Evolutionary conservation across 2,797 vertebrate species (phyloP), one percentile per base, ranked within the genome.

Genomic region (Sebastolobus altivelis): DNA sequence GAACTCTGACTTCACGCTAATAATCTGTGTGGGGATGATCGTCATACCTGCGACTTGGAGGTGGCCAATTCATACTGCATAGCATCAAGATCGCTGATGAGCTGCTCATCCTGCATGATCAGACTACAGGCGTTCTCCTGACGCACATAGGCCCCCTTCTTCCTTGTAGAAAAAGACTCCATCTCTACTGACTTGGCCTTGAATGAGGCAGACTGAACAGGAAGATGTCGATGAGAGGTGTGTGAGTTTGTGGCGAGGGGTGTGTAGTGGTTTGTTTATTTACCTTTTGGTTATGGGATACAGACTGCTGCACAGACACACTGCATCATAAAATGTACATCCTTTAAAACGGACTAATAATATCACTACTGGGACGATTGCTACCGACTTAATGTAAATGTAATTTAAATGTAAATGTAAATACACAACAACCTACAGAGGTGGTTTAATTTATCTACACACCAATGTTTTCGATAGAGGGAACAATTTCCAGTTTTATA

Each of bases 71-170:
- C 95, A 83, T 93, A 91, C 71, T 94, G 95, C 72, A 95, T 11
- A 22, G 87, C 91, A 90, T 97, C 96, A 18, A 96, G 76, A 85
- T 95, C 94, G 58, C 79, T 91, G 86, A 95, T 94, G 58, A 97
- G 92, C 84, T 89, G 93, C 73, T 91, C 90, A 82, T 97, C 97
- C 79, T 96, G 95, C 67, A 94, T 87, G 59, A 86, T 66, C 87
- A 98, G 91, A 82, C 43, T 46, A 7, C 90, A 93, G 22, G 94
- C 90, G 75, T 98, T 98, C 88, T 97, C 96, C 71, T 97, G 95
- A 3, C 90, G 90, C 82, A 97, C 87, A 76, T 82, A 83, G 86
- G 93, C 86, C 59, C 94, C 52, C 79, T 94, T 96, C 72, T 94
- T 96, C 92, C 93, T 92, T 22, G 94, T 81, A 75, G 62, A 60